Evolutionary conservation across 1,140 invertebrate species (phyloP).

Genomic region (Babylonia areolata): DNA sequence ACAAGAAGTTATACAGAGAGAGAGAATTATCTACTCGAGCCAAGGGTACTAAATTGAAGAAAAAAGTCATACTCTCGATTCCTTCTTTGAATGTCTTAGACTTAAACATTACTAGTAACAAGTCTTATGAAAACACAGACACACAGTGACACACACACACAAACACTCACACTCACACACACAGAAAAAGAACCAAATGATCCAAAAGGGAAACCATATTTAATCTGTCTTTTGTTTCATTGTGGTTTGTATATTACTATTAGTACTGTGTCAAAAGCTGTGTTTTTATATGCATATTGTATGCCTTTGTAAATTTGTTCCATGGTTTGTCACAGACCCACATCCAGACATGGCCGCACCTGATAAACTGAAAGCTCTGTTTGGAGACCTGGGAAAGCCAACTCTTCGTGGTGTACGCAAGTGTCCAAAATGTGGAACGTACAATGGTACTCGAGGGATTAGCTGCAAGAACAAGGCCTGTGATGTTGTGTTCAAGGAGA

Average conservation of each 20-base stretch:
- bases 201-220: not conserved
- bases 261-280: not conserved
- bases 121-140: too few relatives aligned
- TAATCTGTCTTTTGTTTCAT: not conserved
- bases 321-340: not conserved
- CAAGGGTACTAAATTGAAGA: too few relatives aligned
- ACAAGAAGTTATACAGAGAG: too few relatives aligned
- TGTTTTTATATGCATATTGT: not conserved
- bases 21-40: too few relatives aligned
- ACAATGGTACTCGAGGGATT: conserved; percentile 85
- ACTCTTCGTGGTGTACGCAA: conserved; percentile 84
- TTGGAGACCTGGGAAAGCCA: conserved; percentile 83
- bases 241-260: not conserved
- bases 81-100: too few relatives aligned
- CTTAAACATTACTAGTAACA: too few relatives aligned
- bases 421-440: conserved; percentile 87
- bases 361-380: conserved; percentile 75
- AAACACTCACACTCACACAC: too few relatives aligned
- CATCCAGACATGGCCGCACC: conserved; percentile 38
- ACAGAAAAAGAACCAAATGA: too few relatives aligned
- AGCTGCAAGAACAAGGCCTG: conserved; percentile 88
- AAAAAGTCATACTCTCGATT: too few relatives aligned
- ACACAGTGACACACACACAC: too few relatives aligned
- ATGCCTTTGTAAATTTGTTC: not conserved
- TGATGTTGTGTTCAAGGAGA: conserved; percentile 83